Evolutionary conservation across 1,140 invertebrate genomes (phyloP).

Genomic region (Megalonaias nervosa): DNA sequence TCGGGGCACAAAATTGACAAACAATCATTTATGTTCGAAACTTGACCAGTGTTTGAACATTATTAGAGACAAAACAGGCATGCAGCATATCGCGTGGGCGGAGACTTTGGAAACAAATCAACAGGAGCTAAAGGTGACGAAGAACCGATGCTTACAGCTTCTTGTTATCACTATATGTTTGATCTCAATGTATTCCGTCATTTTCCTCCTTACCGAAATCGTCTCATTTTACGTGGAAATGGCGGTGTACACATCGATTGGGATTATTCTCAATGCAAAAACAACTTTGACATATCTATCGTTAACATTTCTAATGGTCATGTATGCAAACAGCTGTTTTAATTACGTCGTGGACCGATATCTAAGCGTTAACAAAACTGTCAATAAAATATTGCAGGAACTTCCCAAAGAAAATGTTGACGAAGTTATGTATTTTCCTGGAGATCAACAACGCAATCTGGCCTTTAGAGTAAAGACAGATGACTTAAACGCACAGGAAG

Average conservation of each 20-base stretch:
- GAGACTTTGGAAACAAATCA: neutral
- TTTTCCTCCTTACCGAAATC: constrained; percentile 52
- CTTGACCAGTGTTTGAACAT: neutral
- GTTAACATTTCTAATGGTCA: constrained; percentile 42
- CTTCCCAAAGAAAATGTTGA: constrained; percentile 30
- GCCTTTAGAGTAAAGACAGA: constrained; percentile 28
- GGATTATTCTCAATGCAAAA: constrained; percentile 55
- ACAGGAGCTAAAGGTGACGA: neutral
- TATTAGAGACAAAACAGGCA: neutral
- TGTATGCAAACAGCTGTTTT: constrained; percentile 52
- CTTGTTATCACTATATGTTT: constrained; percentile 45
- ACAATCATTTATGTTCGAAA: neutral
- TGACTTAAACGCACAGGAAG: neutral
- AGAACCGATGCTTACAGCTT: constrained; percentile 33
- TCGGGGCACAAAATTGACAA: neutral
- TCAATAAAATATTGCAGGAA: constrained; percentile 30
- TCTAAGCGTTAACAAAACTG: constrained; percentile 48
- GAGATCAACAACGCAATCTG: constrained; percentile 40
- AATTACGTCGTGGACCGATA: constrained; percentile 46
- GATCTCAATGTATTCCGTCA: constrained; percentile 48
- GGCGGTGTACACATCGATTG: constrained; percentile 54
- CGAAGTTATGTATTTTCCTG: constrained; percentile 33
- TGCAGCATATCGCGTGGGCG: neutral
- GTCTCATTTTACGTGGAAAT: constrained; percentile 51
- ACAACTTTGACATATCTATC: constrained; percentile 44